These are phyloP conservation scores for Halictus quadricinctus DNA, from an alignment of 2,888 invertebrate species.

Conservation along the genomic window DNA sequence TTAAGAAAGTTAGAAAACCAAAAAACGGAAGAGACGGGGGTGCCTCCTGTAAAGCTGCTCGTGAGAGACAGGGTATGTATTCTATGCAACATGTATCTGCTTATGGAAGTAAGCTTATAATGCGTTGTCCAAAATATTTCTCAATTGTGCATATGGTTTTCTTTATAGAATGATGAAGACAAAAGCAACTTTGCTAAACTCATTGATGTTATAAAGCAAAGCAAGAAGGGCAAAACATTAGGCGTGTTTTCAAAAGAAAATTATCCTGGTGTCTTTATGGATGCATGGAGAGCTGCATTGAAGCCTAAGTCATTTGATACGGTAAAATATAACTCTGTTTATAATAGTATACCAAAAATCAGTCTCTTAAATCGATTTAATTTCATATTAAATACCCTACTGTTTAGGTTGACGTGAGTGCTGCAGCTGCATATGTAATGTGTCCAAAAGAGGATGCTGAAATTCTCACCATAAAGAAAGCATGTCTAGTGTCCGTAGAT, in stretches of 20 bases:
- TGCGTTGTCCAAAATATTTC: not conserved
- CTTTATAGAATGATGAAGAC: constrained; percentile 92
- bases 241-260: constrained; percentile 97
- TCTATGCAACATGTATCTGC: not conserved
- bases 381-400: not conserved
- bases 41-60: constrained; percentile 93
- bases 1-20: constrained; percentile 93
- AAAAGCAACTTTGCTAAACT: constrained; percentile 89
- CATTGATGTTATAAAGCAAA: constrained; percentile 92
- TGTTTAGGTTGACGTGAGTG: constrained; percentile 89
- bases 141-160: not conserved
- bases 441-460: constrained; percentile 97
- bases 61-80: constrained; percentile 93
- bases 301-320: constrained; percentile 92
- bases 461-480: constrained; percentile 94
- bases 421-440: constrained; percentile 93
- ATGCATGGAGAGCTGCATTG: constrained; percentile 92
- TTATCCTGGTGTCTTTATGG: constrained; percentile 96
- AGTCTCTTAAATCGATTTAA: not conserved
- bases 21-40: constrained; percentile 89
- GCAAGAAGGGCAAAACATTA: constrained; percentile 93
- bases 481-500: constrained; percentile 95
- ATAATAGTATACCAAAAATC: not conserved
- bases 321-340: constrained; percentile 78
- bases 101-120: not conserved